phyloP scores from a whole-genome alignment of 2,797 vertebrate genomes.

The Channa striata region DNA sequence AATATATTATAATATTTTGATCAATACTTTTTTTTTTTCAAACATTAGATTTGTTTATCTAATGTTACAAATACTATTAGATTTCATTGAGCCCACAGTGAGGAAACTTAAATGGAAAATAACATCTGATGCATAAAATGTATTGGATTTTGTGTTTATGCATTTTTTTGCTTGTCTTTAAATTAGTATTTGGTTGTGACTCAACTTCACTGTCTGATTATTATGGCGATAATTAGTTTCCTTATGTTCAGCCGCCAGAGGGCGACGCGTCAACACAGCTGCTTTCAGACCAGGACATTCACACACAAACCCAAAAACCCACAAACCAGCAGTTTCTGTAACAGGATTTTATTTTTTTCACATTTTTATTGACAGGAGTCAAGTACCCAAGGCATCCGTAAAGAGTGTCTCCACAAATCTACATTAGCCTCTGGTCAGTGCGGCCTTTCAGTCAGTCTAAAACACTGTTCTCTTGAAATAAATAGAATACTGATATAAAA shows the following conservation, averaged over 20 bases:
- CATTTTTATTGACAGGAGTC: constrained; percentile 86
- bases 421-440: constrained; percentile 70
- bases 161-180: too few relatives aligned
- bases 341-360: constrained; percentile 73
- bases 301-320: constrained; percentile 3
- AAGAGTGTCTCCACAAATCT: constrained; percentile 84
- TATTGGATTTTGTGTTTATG: too few relatives aligned
- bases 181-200: too few relatives aligned
- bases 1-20: too few relatives aligned
- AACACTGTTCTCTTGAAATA: constrained; percentile 61
- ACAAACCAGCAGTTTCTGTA: constrained; percentile 29
- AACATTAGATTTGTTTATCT: too few relatives aligned
- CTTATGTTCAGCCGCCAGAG: neutral
- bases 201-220: too few relatives aligned
- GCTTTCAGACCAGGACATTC: neutral
- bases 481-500: constrained; percentile 61
- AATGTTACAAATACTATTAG: too few relatives aligned
- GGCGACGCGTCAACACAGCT: accelerated
- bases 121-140: too few relatives aligned
- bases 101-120: too few relatives aligned
- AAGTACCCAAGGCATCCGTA: constrained; percentile 86
- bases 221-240: too few relatives aligned
- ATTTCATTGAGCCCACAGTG: too few relatives aligned
- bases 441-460: constrained; percentile 40
- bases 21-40: too few relatives aligned